A percentile compares a stretch with the other conserved stretches of the same genome.
Conservation (phyloP, 2,113 vertebrate species). For the Cathartes aura region DNA sequence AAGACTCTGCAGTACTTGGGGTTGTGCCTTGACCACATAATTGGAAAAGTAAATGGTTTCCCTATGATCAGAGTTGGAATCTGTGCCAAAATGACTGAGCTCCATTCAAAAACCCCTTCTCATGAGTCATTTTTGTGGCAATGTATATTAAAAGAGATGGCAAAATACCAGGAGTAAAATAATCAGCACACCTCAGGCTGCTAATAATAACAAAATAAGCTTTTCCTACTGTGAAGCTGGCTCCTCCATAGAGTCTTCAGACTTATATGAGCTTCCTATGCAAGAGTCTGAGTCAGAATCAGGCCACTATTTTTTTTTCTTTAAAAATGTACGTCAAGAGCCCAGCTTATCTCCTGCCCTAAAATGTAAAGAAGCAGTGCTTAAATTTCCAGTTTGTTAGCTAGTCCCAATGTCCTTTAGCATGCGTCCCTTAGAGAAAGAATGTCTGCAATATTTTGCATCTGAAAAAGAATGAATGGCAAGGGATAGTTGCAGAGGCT, state of each 20-base stretch:
- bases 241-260: background rate
- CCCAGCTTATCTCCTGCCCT: background rate
- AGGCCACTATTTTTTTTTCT: background rate
- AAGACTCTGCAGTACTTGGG: background rate
- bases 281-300: background rate
- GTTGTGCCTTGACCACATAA: slow-evolving; percentile 35
- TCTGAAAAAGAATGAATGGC: slow-evolving; percentile 25
- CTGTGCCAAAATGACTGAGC: slow-evolving; percentile 39
- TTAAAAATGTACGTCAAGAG: background rate
- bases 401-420: background rate
- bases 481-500: background rate
- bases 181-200: slow-evolving; percentile 46
- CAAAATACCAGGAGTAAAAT: slow-evolving; percentile 49
- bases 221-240: slow-evolving; percentile 18
- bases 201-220: slow-evolving; percentile 45
- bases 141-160: slow-evolving; percentile 39
- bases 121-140: slow-evolving; percentile 56
- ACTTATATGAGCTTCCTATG: background rate
- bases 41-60: slow-evolving; percentile 61
- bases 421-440: background rate
- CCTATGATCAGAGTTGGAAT: slow-evolving; percentile 39
- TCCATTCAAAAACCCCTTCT: slow-evolving; percentile 45
- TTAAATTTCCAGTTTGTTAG: background rate
- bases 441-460: background rate
- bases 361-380: background rate